Base-by-base conservation (phyloP, 64 coral and sea anemone species). In the Platygyra sinensis region DNA sequence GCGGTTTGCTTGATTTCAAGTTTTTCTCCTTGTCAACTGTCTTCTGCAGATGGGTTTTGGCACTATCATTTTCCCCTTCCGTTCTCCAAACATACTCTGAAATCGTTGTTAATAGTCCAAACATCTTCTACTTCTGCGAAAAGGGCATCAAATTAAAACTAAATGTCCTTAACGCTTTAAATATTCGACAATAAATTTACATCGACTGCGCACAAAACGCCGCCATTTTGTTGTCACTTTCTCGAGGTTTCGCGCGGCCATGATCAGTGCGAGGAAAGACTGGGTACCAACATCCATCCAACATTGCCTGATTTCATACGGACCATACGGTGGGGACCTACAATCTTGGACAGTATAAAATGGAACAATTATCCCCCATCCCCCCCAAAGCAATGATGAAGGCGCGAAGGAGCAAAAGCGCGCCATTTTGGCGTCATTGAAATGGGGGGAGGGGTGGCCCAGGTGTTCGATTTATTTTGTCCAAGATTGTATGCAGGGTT, bases 51-150 rank as follows among this genome's bases (percentile, higher is more conserved):
- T n/a, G 20, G 8, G 52, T 76, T 60, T 73, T 24, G 5, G 9
- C 52, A 14, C 10, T 22, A 52, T 9, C 1, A 9, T 89, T 49
- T 31, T 63, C 62, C 2, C 72, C 74, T 49, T 52, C 50, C 1
- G 72, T 51, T 7, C 90, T 90, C 86, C 78, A 96, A n/a, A 96
- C 90, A 86, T 86, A 96, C 38, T 88, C 94, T 31, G 94, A 88
- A 63, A 96, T n/a, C 67, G 93, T 96, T 22, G 94, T 67, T 74
- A 89, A 61, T 16, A 96, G 52, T 24, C 90, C 86, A 80, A 89
- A 93, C 94, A 96, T 96, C 10, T 24, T 79, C 24, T 33, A 0
- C 0, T 60, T 14, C 39, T 4, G 36, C 1, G 1, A 29, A 79
- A 55, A 29, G 5, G 42, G 4, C 51, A 25, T 11, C 6, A 55